Evolutionary conservation across 2,797 vertebrate species (phyloP).

Genomic region (Prunella strophiata): DNA sequence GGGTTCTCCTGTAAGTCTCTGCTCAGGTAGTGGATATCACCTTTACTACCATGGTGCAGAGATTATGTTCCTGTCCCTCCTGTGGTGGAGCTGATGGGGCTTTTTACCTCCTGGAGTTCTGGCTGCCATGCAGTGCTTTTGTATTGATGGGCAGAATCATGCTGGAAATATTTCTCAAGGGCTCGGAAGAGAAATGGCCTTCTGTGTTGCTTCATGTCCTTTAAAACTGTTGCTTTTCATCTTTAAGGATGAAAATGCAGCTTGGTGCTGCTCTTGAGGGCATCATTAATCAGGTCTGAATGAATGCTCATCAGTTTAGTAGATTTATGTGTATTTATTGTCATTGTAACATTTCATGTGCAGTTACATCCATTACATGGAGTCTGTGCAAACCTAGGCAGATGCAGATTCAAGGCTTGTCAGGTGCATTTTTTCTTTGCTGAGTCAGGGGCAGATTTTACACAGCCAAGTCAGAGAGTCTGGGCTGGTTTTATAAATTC

Average conservation of each 20-base stretch:
- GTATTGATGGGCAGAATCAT: background rate
- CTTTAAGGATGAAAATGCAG: conserved; percentile 20
- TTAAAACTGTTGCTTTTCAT: conserved; percentile 36
- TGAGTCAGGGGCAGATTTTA: background rate
- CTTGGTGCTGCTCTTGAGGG: conserved; percentile 28
- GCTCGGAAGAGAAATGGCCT: background rate
- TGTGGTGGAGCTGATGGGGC: background rate
- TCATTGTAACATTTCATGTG: conserved; percentile 42
- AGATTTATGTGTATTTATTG: conserved; percentile 58
- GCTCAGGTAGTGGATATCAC: background rate
- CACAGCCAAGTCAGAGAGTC: background rate
- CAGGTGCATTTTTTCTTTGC: background rate
- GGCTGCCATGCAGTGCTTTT: background rate
- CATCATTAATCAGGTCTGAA: conserved; percentile 39
- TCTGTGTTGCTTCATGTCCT: background rate
- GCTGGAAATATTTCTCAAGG: background rate
- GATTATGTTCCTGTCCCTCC: background rate
- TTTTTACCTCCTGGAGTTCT: background rate
- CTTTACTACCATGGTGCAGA: background rate
- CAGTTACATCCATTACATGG: background rate
- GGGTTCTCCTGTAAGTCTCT: background rate
- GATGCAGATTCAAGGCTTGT: background rate
- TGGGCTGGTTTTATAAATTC: background rate
- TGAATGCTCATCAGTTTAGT: conserved; percentile 23
- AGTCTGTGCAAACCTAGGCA: background rate